Evolutionary conservation across 37 sponge, comb jelly and placozoan species (phyloP).

Genomic region (Aplysina aerophoba): DNA sequence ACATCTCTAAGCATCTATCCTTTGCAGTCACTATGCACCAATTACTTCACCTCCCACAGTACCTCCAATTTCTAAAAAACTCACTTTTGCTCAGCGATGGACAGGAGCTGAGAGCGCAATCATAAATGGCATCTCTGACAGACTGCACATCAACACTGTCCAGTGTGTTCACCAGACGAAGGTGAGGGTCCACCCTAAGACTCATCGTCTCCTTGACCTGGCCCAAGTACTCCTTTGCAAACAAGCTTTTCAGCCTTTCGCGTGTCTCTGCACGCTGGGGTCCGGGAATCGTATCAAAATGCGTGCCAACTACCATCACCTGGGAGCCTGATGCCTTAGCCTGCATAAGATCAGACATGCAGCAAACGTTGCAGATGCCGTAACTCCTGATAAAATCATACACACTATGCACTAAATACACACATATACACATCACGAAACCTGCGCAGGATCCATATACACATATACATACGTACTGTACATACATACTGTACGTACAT

Average conservation of each 20-base stretch:
- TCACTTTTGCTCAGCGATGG: not conserved
- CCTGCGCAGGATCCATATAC: too few species aligned
- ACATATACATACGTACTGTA: too few species aligned
- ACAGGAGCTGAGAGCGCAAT: conserved; percentile 50
- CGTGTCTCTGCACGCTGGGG: not conserved
- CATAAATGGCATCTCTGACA: conserved; percentile 67
- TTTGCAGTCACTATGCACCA: not conserved
- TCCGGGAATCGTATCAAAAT: conserved; percentile 55
- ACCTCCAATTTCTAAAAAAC: not conserved
- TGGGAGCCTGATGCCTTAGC: conserved; percentile 65
- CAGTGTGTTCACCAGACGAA: conserved; percentile 47
- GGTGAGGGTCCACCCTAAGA: not conserved
- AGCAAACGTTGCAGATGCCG: not conserved
- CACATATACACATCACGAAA: too few species aligned
- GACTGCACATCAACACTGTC: conserved; percentile 38
- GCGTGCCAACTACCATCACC: conserved; percentile 82
- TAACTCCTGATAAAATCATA: too few species aligned
- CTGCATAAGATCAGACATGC: conserved; percentile 18
- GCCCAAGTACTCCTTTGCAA: conserved; percentile 51
- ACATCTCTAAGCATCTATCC: too few species aligned
- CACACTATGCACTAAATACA: too few species aligned
- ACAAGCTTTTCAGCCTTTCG: conserved; percentile 23
- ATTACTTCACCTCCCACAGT: not conserved
- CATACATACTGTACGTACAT: too few species aligned
- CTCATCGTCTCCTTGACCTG: conserved; percentile 34